Evolutionary conservation across 2,797 vertebrate genomes (phyloP).

Genomic region (Malurus splendens): DNA sequence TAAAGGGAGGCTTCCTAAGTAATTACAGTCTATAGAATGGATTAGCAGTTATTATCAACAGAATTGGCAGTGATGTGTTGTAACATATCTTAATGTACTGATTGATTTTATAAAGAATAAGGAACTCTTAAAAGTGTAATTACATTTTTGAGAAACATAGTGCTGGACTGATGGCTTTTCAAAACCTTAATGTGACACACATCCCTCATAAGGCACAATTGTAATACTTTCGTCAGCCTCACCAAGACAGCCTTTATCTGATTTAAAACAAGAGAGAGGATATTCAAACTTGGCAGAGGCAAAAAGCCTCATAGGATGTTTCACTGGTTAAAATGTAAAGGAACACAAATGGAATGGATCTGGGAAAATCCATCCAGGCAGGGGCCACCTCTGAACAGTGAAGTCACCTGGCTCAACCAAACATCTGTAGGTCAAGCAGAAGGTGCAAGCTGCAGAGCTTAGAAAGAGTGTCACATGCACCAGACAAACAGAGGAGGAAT

Average conservation of each 20-base stretch:
- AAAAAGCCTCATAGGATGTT: not conserved
- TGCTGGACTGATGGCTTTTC: not conserved
- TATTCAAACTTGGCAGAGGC: not conserved
- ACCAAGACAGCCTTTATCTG: not conserved
- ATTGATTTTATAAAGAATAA: not conserved
- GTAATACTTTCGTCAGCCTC: not conserved
- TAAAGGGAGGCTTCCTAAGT: not conserved
- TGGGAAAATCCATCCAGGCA: not conserved
- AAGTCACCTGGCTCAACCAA: not conserved
- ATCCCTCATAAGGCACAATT: not conserved
- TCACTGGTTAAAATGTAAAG: not conserved
- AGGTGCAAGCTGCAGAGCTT: not conserved
- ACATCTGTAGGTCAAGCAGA: not conserved
- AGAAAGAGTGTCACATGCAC: not conserved
- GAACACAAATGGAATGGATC: not conserved
- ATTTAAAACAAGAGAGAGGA: not conserved
- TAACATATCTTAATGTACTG: not conserved
- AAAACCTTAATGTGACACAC: not conserved
- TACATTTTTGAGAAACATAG: not conserved
- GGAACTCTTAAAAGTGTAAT: not conserved
- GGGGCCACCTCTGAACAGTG: not conserved
- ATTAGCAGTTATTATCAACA: not conserved
- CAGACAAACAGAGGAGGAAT: not conserved
- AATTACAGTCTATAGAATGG: not conserved
- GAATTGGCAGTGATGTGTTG: not conserved